Conservation (phyloP, 1,140 invertebrate species). For the Pseudoatta argentina region DNA sequence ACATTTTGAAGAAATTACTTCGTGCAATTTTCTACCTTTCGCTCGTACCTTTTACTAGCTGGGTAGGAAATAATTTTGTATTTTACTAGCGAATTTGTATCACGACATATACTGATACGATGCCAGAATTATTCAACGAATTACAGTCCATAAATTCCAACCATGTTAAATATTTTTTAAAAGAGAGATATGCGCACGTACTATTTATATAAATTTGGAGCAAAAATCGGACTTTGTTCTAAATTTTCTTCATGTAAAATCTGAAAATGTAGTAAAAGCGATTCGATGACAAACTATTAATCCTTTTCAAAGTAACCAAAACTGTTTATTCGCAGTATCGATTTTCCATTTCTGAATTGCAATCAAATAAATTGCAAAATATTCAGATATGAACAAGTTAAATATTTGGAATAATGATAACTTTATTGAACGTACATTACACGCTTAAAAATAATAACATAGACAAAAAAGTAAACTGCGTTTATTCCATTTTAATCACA, state of each 20-base stretch:
- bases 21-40: conserved; percentile 51
- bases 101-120: conserved; percentile 5
- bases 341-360: background rate
- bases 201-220: background rate
- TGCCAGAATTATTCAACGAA: conserved; percentile 8
- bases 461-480: background rate
- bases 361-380: background rate
- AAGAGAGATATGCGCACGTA: background rate
- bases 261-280: background rate
- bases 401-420: background rate
- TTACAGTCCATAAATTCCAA: background rate
- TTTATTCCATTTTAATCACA: background rate
- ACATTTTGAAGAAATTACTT: conserved; percentile 60
- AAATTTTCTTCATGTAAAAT: background rate
- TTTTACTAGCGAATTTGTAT: conserved; percentile 22
- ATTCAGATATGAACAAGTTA: background rate
- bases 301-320: background rate
- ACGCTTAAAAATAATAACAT: background rate
- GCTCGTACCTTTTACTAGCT: conserved; percentile 43
- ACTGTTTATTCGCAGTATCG: background rate
- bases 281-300: background rate
- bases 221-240: background rate
- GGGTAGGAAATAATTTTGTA: conserved; percentile 49
- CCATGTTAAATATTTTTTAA: conserved; percentile 11
- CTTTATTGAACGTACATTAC: background rate